Evolutionary conservation across 2,797 vertebrate genomes (phyloP), one percentile per base, ranked within the genome.

Genomic region (Fratercula arctica): DNA sequence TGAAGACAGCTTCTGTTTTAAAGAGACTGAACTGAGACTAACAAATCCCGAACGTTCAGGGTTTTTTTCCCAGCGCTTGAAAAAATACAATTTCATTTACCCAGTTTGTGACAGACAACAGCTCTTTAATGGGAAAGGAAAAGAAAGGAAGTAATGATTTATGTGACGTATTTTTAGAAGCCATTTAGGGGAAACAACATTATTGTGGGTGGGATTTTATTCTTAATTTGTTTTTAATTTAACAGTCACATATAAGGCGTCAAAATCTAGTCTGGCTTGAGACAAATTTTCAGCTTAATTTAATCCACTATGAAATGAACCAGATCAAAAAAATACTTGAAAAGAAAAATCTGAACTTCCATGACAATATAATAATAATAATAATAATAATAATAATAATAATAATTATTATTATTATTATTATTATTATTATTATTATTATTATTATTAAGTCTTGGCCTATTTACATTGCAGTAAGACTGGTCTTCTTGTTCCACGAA

Each of bases 1-100:
- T 48, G 43, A 95, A 96, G 92, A 72, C 16, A 67, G 39, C 48
- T 93, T 79, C 63, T 95, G 7, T 87, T 91, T 78, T 68, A 63
- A 82, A 84, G 53, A 60, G 12, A 3, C 39, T 73, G 50, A 96
- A 41, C 37, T 0, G 3, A 86, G 60, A 51, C 19, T 61, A 76
- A 57, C 24, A 92, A 72, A 77, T 90, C 68, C 66, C n/a, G 72
- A 81, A 72, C 59, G 26, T 53, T 89, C 6, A 8, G 16, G 5
- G 50, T 59, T 60, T 54, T 83, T 74, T 83, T 74, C 48, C 39
- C 28, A 77, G 33, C 2, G 1, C 25, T 60, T 66, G 67, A 79
- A 70, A 86, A 86, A 63, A 35, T n/a, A 17, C 17, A 41, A 16
- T 66, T 85, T 66, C n/a, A 21, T 81, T 89, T 87, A 57, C 13